phyloP scores from a whole-genome alignment of 2,113 vertebrate genomes.

The Cnemophilus loriae region DNA sequence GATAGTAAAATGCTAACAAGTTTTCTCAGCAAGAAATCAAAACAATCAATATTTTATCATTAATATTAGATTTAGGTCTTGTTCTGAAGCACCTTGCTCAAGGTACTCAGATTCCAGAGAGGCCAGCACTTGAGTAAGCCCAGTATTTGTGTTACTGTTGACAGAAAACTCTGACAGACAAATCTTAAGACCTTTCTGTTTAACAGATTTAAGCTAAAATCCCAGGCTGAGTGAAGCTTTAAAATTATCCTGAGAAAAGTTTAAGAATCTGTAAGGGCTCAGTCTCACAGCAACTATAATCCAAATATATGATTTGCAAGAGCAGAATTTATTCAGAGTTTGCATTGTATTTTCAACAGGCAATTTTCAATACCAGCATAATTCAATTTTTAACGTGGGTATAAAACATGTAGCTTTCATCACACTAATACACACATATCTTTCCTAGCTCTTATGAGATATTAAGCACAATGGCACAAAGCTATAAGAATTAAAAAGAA shows the following conservation, averaged over 20 bases:
- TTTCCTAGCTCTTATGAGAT: background rate
- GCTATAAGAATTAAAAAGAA: background rate
- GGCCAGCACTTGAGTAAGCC: slow-evolving; percentile 19
- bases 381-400: background rate
- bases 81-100: slow-evolving; percentile 26
- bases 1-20: slow-evolving; percentile 45
- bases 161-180: slow-evolving; percentile 43
- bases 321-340: background rate
- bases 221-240: slow-evolving; percentile 46
- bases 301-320: background rate
- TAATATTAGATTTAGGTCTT: slow-evolving; percentile 36
- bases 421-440: background rate
- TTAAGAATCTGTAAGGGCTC: background rate
- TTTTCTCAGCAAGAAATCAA: slow-evolving; percentile 52
- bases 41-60: slow-evolving; percentile 48
- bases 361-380: background rate
- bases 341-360: background rate
- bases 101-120: slow-evolving; percentile 19
- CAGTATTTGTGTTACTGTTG: slow-evolving; percentile 35
- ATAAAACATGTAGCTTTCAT: background rate
- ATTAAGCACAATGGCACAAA: background rate
- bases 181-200: slow-evolving; percentile 47
- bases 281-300: slow-evolving; percentile 4
- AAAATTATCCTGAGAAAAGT: slow-evolving; percentile 47
- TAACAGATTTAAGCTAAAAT: slow-evolving; percentile 44